Conservation (phyloP, 1,140 invertebrate genomes). For the Prorops nasuta region DNA sequence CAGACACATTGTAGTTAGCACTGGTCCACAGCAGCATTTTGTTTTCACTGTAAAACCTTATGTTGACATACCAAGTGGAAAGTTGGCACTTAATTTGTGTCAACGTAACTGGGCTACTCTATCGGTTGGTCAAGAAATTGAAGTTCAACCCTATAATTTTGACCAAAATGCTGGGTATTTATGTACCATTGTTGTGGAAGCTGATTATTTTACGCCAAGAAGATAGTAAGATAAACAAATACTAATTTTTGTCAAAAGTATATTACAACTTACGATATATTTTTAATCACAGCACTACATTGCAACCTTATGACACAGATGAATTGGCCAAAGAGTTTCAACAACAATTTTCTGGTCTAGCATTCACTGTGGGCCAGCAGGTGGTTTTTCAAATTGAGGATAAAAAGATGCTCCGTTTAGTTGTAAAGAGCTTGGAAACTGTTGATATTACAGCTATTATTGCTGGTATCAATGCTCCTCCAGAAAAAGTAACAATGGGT, state of each 20-base stretch:
- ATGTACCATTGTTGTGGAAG: slow-evolving; percentile 80
- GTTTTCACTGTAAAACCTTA: slow-evolving; percentile 82
- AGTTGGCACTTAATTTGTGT: slow-evolving; percentile 87
- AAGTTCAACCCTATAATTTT: slow-evolving; percentile 79
- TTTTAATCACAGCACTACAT: slow-evolving; percentile 72
- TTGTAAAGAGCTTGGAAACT: slow-evolving; percentile 89
- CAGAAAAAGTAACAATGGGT: slow-evolving; percentile 74
- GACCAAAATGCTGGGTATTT: slow-evolving; percentile 63
- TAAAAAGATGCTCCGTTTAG: slow-evolving; percentile 80
- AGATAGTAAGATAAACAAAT: slow-evolving; percentile 85
- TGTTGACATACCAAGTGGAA: slow-evolving; percentile 69
- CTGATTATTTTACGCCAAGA: slow-evolving; percentile 93
- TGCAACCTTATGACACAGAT: slow-evolving; percentile 93
- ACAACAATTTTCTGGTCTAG: slow-evolving; percentile 84
- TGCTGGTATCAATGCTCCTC: slow-evolving; percentile 72
- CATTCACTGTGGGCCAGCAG: slow-evolving; percentile 88
- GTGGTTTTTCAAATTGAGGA: slow-evolving; percentile 87
- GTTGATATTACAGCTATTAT: slow-evolving; percentile 77
- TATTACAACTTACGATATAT: no score
- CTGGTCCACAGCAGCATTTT: slow-evolving; percentile 75
- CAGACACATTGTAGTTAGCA: slow-evolving; percentile 85
- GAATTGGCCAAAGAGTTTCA: slow-evolving; percentile 93
- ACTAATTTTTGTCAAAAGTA: no score
- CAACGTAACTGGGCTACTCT: slow-evolving; percentile 96
- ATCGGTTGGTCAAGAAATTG: slow-evolving; percentile 84